Evolutionary conservation across 2,113 vertebrate genomes (phyloP), one percentile per base, ranked within the genome.

Genomic region (Probosciger aterrimus): DNA sequence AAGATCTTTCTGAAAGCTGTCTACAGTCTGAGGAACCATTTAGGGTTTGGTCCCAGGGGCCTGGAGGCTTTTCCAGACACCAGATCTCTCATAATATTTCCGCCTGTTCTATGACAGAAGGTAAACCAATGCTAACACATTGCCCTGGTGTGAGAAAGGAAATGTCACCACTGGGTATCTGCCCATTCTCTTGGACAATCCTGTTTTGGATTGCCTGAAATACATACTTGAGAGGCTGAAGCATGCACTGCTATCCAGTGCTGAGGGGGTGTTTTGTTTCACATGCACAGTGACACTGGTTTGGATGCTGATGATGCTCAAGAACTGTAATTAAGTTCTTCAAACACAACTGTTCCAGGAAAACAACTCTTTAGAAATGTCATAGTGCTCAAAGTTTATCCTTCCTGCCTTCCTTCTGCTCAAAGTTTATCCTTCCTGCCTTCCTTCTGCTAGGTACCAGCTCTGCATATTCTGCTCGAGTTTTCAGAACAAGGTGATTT

Each of bases 401-500:
- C 62, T 57, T 10, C 12, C 33, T 81, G 30, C 33, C 43, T 49
- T 43, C 24, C 43, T 82, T 82, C 52, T 62, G 5, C 46, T 75
- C 82, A 46, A 49, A 67, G 47, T 86, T 93, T 88, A 64, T 81
- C 30, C 62, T 57, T 10, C 12, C 33, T 81, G 30, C 33, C 43
- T 49, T 43, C 24, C 43, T 82, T 82, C 52, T 62, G 5, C 46
- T 75, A 65, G 47, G 71, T 53, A 74, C 18, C 39, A 86, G 18
- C 31, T 59, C 71, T 79, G 28, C 39, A 35, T 44, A 75, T 93
- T 81, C 46, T 44, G 28, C 47, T 60, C 0, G 8, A 63, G 50
- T 92, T 94, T 86, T 93, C 64, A 82, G 53, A 90, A 37, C 4
- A 74, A 81, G 92, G 46, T 43, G 18, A 46, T 75, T 96, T 86